Base-by-base conservation (phyloP, 2,113 vertebrate species). In the Chlamydotis undulata region DNA sequence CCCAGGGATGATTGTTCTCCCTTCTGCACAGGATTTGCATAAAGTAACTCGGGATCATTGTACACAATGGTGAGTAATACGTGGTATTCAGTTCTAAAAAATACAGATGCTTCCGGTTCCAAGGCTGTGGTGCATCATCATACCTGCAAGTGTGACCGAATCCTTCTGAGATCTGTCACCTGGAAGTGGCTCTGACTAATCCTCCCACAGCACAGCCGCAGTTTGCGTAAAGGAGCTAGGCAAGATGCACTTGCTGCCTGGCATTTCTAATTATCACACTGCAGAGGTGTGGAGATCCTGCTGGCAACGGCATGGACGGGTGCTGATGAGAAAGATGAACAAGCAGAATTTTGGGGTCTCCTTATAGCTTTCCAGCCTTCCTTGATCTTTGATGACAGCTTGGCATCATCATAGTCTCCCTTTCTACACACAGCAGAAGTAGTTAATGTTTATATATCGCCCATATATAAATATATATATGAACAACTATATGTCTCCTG, bases 171-270 rank as follows among this genome's bases (percentile, higher is more conserved):
- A 84, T 67, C 26, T 74, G 52, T 57, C 60, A 79, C 68, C 83
- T 96, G 76, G 26, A 77, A 89, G 52, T 12, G 43, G 8, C 64
- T 89, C 73, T 91, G 84, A 87, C 24, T 63, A 75, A 89, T 78
- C 77, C 60, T 89, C 81, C 69, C 70, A 71, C 78, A 55, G 28
- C 43, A 56, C 9, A 47, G 65, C n/a, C 85, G 81, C 11, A 6
- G 11, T 49, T 68, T 76, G 14, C 15, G 2, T 47, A 45, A 80
- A 29, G 18, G 10, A 65, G n/a, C 23, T 3, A 4, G 7, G 13
- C 2, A 63, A 87, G 41, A 41, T 8, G 2, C 6, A 16, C 10
- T 22, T 81, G 8, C 41, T 77, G 28, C 19, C 74, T 92, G 67
- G 31, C 23, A 53, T 79, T 83, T 80, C 33, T 28, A 35, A 64